These are phyloP conservation scores for Heliconius ismenius DNA, from an alignment of 2,888 invertebrate species.

Conservation along the genomic window DNA sequence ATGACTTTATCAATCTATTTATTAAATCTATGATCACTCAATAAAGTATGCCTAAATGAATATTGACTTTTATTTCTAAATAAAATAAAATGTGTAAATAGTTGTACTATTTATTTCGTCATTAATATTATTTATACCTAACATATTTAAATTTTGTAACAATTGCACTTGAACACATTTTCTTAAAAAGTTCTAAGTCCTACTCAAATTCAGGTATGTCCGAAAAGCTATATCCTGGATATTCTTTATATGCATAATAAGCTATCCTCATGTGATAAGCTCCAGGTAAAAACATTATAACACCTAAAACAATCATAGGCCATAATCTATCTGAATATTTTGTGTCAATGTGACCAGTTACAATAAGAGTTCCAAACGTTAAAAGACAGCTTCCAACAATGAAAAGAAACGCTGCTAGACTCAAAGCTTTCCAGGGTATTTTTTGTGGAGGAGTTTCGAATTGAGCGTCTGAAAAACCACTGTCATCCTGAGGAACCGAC, in stretches of 20 bases:
- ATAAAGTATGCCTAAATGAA: slow-evolving; percentile 69
- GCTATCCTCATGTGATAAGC: slow-evolving; percentile 95
- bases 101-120: slow-evolving; percentile 13
- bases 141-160: slow-evolving; percentile 10
- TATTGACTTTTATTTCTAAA: slow-evolving; percentile 47
- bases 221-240: slow-evolving; percentile 91
- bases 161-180: slow-evolving; percentile 17
- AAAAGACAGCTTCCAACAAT: slow-evolving; percentile 89
- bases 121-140: neutral
- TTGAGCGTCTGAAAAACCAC: slow-evolving; percentile 87
- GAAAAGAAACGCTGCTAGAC: slow-evolving; percentile 88
- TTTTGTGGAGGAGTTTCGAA: slow-evolving; percentile 85
- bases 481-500: slow-evolving; percentile 79
- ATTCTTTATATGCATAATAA: slow-evolving; percentile 91
- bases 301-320: slow-evolving; percentile 93
- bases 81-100: slow-evolving; percentile 34
- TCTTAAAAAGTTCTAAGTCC: slow-evolving; percentile 6
- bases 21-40: slow-evolving; percentile 75
- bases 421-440: slow-evolving; percentile 93
- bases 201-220: slow-evolving; percentile 94
- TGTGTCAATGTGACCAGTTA: slow-evolving; percentile 90
- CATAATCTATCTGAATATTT: slow-evolving; percentile 94
- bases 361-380: slow-evolving; percentile 88
- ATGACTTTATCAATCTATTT: slow-evolving; percentile 76
- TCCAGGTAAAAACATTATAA: slow-evolving; percentile 95